Base-by-base conservation (phyloP, 2,888 invertebrate genomes). In the Tricholauxania praeusta region DNA sequence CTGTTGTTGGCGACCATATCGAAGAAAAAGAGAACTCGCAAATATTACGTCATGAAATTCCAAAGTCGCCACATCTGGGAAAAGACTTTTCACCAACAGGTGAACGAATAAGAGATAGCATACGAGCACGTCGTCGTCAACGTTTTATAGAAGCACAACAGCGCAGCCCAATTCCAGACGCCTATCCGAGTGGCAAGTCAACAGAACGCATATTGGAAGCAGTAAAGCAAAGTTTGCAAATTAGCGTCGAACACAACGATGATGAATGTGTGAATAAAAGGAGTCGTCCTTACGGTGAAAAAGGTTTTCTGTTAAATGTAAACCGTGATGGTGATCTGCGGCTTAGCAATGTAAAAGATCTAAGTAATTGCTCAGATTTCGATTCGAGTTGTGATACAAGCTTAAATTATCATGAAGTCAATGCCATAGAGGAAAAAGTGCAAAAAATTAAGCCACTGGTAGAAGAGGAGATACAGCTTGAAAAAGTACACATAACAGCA, bases 341-440 rank as follows among this genome's bases (percentile, higher is more conserved):
- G 22, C 74, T 87, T 12, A 82, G 84, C 71, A 86, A 87, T 80
- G 88, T 87, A 0, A 84, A 85, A 10, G 87, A 87, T 73, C 76
- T 87, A 14, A 87, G 85, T 32, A 87, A 86, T 77, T 87, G 87
- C 68, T 88, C 87, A 0, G 87, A 87, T 76, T 86, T 86, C 64
- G 87, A 87, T 75, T 87, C 87, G 3, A 88, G 88, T 71, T 88
- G 87, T 74, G 88, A 88, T 68, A 87, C 86, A 1, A 87, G 87
- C 53, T 77, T 87, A 6, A 87, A 88, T 65, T 88, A 88, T 71
- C 83, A 84, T 12, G 87, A 87, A 69, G 80, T 83, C 0, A 87
- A 87, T 79, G 72, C 76, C 8, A 53, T 71, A 17, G 76, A 68
- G 12, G 76, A 78, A n/a, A 66, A n/a, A 10, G 39, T 69, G 22